Conservation (phyloP, 2,113 vertebrate genomes). For the Pholis gunnellus region DNA sequence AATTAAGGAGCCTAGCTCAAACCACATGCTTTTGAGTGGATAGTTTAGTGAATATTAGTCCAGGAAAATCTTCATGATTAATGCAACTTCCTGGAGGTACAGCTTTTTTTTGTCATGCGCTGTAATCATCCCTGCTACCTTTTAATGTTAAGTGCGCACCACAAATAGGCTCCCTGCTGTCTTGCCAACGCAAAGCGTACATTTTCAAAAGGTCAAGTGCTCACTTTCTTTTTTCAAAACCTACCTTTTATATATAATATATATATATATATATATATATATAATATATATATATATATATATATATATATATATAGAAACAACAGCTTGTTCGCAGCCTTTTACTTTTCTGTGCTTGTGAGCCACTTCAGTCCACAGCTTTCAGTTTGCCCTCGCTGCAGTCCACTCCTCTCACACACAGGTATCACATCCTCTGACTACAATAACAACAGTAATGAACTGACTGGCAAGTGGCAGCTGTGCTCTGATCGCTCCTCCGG, state of each 20-base stretch:
- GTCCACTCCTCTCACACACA: constrained; percentile 11
- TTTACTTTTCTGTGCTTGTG: neutral
- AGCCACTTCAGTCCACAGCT: constrained; percentile 7
- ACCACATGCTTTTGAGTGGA: neutral
- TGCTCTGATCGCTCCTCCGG: constrained; percentile 44
- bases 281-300: too few relatives aligned
- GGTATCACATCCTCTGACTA: constrained; percentile 39
- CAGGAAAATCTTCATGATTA: constrained; percentile 1
- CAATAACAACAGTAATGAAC: constrained; percentile 67
- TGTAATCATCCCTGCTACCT: neutral
- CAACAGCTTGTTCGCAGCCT: neutral
- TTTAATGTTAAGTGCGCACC: constrained; percentile 13
- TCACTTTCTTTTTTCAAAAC: constrained; percentile 2
- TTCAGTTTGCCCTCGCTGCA: constrained; percentile 14
- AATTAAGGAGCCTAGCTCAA: neutral
- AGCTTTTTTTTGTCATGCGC: constrained; percentile 1
- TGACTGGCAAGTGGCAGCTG: constrained; percentile 63
- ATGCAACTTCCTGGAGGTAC: neutral
- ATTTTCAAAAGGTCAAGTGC: constrained; percentile 46
- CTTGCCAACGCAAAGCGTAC: constrained; percentile 9
- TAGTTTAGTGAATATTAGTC: neutral
- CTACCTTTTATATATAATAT: neutral
- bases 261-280: too few relatives aligned
- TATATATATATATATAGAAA: too few relatives aligned
- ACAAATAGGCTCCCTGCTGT: constrained; percentile 23